A percentile compares a stretch with the other conserved stretches of the same genome.
phyloP scores from a whole-genome alignment of 2,797 vertebrate species.

The Sebastes variabilis region DNA sequence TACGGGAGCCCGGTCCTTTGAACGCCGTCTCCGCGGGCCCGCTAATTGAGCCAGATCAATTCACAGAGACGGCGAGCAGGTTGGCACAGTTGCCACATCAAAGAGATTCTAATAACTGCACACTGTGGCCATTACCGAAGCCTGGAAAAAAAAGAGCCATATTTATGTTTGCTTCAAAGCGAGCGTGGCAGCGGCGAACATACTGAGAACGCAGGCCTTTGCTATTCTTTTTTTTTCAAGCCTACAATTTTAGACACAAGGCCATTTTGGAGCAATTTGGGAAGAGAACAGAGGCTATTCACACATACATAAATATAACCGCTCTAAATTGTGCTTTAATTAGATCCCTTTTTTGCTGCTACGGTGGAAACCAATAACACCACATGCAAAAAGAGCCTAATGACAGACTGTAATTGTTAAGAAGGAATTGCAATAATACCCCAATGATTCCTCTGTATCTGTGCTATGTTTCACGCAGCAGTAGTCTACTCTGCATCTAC shows the following conservation, averaged over 20 bases:
- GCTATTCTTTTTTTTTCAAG: constrained; percentile 41
- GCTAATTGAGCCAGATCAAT: constrained; percentile 82
- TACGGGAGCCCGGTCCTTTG: constrained; percentile 67
- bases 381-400: constrained; percentile 14
- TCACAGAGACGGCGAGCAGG: constrained; percentile 72
- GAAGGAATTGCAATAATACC: constrained; percentile 10
- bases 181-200: constrained; percentile 44
- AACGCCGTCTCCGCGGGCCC: constrained; percentile 64
- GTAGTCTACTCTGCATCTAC: constrained; percentile 15
- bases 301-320: constrained; percentile 40
- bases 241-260: constrained; percentile 35
- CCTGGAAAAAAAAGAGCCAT: constrained; percentile 56
- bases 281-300: constrained; percentile 45
- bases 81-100: constrained; percentile 82
- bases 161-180: constrained; percentile 80
- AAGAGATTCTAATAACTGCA: constrained; percentile 81
- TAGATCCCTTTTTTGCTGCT: constrained; percentile 29
- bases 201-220: constrained; percentile 38
- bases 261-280: constrained; percentile 52
- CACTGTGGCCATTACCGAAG: constrained; percentile 76
- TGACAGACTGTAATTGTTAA: constrained; percentile 26
- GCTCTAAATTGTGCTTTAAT: constrained; percentile 58
- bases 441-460: constrained; percentile 25
- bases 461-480: constrained; percentile 20
- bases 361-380: constrained; percentile 38